A percentile compares a stretch with the other conserved stretches of the same genome.
These are phyloP conservation scores for Pseudolycoriella hygida DNA, from an alignment of 2,888 invertebrate species.

Conservation along the genomic window DNA sequence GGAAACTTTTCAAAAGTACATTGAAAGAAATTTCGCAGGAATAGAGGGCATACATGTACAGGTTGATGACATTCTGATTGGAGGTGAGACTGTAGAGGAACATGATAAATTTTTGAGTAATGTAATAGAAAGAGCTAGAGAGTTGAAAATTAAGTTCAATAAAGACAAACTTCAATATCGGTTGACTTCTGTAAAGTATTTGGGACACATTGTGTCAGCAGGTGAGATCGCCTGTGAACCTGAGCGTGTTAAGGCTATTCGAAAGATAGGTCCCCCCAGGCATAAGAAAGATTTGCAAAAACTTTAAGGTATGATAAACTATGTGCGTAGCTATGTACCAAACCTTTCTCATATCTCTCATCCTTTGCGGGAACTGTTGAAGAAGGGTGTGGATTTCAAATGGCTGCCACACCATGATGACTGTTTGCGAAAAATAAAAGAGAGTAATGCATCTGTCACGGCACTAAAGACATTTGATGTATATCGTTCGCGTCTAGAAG, in stretches of 20 bases:
- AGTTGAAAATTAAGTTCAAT: background rate
- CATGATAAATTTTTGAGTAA: background rate
- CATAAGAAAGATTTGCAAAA: background rate
- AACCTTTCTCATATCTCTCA: background rate
- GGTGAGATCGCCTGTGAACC: background rate
- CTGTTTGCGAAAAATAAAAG: background rate
- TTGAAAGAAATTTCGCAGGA: no score
- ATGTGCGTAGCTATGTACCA: background rate
- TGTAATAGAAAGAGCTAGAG: background rate
- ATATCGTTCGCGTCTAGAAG: no score
- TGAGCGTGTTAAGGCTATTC: background rate
- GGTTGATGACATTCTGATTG: background rate
- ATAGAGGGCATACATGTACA: slow-evolving; percentile 15
- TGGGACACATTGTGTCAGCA: background rate
- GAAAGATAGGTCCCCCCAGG: background rate
- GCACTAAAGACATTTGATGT: no score
- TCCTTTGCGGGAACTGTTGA: background rate
- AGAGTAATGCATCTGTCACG: no score
- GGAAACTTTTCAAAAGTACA: slow-evolving; percentile 19
- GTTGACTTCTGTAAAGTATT: background rate
- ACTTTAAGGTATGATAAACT: background rate
- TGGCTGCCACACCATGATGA: background rate
- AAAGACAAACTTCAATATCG: background rate
- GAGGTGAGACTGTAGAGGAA: background rate
- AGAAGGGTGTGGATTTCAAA: background rate